These are phyloP conservation scores for Ryuthela nishihirai DNA, from an alignment of 2,888 invertebrate species.

Conservation along the genomic window DNA sequence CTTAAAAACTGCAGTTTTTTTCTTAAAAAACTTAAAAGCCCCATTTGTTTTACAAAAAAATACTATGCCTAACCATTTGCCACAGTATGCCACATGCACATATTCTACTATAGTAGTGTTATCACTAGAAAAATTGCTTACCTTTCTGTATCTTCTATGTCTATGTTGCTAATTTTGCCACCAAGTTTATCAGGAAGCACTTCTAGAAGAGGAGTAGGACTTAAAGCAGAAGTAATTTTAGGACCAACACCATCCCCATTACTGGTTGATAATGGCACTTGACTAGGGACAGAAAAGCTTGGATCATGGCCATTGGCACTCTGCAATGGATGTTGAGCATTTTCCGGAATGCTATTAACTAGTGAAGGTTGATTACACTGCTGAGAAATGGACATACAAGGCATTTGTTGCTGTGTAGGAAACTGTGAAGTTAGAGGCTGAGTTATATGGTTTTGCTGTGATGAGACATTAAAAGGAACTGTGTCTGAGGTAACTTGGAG, in stretches of 20 bases:
- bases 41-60: no score
- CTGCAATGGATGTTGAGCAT: no score
- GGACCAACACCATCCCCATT: background rate
- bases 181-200: conserved; percentile 1
- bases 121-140: background rate
- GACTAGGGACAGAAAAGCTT: conserved; percentile 4
- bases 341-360: background rate
- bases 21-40: no score
- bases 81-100: no score
- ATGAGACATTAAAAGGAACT: background rate
- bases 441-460: background rate
- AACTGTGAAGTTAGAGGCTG: background rate
- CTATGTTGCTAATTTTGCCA: background rate
- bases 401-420: background rate
- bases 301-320: no score
- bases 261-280: background rate
- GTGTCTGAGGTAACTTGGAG: background rate
- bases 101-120: no score
- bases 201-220: conserved; percentile 1
- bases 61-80: no score
- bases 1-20: no score
- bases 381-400: background rate
- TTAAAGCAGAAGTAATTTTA: background rate
- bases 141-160: conserved; percentile 28
- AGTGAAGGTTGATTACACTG: background rate